Evolutionary conservation across 2,888 invertebrate genomes (phyloP), one percentile per base, ranked within the genome.

Genomic region (Andrena haemorrhoa): DNA sequence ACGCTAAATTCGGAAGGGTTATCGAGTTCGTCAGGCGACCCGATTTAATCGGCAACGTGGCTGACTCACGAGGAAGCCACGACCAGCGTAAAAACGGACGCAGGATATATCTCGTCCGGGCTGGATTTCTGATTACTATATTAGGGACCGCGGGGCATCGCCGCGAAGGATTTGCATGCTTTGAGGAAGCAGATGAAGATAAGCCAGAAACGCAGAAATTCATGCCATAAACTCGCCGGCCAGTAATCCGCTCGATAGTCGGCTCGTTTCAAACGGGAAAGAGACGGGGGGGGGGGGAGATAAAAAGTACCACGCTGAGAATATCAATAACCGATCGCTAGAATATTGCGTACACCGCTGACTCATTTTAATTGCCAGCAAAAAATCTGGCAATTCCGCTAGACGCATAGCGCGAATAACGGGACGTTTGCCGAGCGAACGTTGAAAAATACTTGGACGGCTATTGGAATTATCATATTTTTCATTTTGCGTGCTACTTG

Each of bases 281-380:
- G 41, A 64, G 10, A 26, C 23, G 23, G 23, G 4, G 10, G 4
- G n/a, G 7, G 16, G 53, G 16, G 60, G 0, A 2, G 12, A 29
- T 16, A 29, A 60, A 49, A 65, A n/a, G 64, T 31, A 51, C 29
- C 65, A 35, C 26, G 65, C 8, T 1, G n/a, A 12, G 51, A 61
- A 66, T 77, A 77, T 77, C 74, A 66, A 74, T 66, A 77, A 66
- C 41, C 51, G 51, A 66, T 73, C 77, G 31, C 20, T 60, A 29
- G 29, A n/a, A 58, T 56, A 10, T 53, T 61, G 77, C 60, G 74
- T 66, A 23, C 12, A 0, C 29, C 1, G 35, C 73, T 73, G 74
- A 73, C 60, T 77, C 76, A 77, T 60, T 71, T 63, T 49, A 77
- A 60, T 35, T n/a, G 49, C 7, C 49, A 7, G 10, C 7, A 70